These are phyloP conservation scores for Speoplatyrhinus poulsoni DNA, from an alignment of 2,113 vertebrate species.

Conservation along the genomic window DNA sequence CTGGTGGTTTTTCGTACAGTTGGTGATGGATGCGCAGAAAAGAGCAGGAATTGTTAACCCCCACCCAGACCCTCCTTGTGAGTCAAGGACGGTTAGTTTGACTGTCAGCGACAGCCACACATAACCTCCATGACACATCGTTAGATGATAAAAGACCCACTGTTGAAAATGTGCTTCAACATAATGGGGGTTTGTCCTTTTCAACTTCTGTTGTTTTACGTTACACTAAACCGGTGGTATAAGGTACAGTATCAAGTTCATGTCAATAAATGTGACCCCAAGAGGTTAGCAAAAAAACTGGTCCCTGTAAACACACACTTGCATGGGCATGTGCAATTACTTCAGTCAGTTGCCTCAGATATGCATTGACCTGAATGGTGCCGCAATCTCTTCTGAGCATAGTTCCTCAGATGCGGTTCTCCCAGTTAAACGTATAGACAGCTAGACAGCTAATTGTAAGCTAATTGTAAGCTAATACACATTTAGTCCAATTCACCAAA, in stretches of 20 bases:
- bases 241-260: too few relatives aligned
- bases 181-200: neutral
- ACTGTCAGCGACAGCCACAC: constrained; percentile 70
- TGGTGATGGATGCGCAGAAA: constrained; percentile 70
- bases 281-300: too few relatives aligned
- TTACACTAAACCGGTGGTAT: too few relatives aligned
- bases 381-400: neutral
- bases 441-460: too few relatives aligned
- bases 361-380: too few relatives aligned
- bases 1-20: constrained; percentile 70
- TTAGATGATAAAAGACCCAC: neutral
- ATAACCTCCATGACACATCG: constrained; percentile 43
- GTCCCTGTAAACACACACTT: too few relatives aligned
- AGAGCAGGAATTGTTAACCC: constrained; percentile 55
- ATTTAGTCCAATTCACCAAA: too few relatives aligned
- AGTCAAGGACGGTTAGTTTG: constrained; percentile 64
- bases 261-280: too few relatives aligned
- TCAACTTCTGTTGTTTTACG: neutral
- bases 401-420: neutral
- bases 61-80: constrained; percentile 40
- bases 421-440: too few relatives aligned
- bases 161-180: neutral
- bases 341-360: too few relatives aligned
- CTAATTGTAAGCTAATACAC: too few relatives aligned
- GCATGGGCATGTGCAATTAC: too few relatives aligned